Evolutionary conservation across 1,140 invertebrate genomes (phyloP), one percentile per base, ranked within the genome.

Genomic region (Heliconius hewitsoni): DNA sequence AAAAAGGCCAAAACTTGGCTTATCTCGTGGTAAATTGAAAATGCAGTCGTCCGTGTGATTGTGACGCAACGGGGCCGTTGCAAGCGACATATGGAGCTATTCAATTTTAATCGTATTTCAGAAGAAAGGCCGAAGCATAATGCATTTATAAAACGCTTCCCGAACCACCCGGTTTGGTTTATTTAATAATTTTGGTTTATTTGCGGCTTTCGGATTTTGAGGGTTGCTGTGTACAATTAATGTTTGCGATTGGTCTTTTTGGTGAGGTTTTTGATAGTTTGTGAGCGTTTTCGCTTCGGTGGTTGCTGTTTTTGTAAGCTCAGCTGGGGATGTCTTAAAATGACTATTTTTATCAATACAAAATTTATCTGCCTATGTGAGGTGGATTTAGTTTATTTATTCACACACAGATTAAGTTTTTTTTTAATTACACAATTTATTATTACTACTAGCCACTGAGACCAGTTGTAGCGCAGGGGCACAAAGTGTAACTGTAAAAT

Each of bases 81-180:
- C 86, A 83, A 77, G 82, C 87, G 93, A 91, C 91, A 93, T 93
- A 93, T 90, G 92, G 92, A 92, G 83, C 91, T 93, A 92, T 94
- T 92, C 93, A 93, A 93, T 93, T 93, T 94, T 94, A 93, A 94
- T 94, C 93, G 91, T 87, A 94, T 94, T 93, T 93, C 91, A 91
- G 90, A 91, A 93, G 90, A 94, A 94, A 93, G 90, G 91, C 90
- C 90, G 91, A 89, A 85, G 89, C 85, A 94, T 94, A 93, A 92
- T 89, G 91, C 89, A 87, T 87, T 86, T 91, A 93, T 92, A 93
- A 94, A 92, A 90, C 86, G 87, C 80, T 89, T 86, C 86, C 89
- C 89, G 82, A 83, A 79, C n/a, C 6, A 37, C 34, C 34, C 34
- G 60, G 27, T 66, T 79, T 82, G 83, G 86, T 85, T 87, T 82